Conservation (phyloP, 2,113 vertebrate genomes). For the Gorsachius goisagi region DNA sequence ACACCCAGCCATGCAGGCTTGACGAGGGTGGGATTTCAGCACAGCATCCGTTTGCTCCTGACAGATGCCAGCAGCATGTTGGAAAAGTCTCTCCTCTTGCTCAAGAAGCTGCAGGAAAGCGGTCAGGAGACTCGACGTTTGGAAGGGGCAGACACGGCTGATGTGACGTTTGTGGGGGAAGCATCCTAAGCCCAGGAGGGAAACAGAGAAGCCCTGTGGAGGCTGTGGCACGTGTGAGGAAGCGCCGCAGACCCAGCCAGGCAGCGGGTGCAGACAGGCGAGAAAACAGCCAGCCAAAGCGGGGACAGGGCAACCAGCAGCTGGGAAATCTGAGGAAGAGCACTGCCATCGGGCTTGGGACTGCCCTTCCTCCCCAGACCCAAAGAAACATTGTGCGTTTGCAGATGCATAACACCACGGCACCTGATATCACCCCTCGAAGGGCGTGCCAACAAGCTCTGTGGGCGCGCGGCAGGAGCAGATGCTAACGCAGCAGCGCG, state of each 20-base stretch:
- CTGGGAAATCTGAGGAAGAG: not conserved
- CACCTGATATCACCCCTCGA: accelerated
- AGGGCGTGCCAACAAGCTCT: accelerated
- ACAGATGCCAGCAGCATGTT: not conserved
- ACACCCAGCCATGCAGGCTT: accelerated
- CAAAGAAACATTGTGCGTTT: accelerated
- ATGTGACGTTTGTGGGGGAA: not conserved
- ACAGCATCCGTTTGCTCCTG: not conserved
- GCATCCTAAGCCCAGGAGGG: not conserved
- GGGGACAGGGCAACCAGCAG: not conserved
- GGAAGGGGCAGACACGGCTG: not conserved
- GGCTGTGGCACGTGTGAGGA: accelerated
- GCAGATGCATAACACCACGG: accelerated
- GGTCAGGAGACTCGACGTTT: not conserved
- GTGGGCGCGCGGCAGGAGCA: not conserved
- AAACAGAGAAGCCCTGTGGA: not conserved
- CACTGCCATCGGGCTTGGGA: not conserved
- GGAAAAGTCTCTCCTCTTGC: not conserved
- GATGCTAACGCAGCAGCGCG: accelerated
- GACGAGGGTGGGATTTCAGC: not conserved
- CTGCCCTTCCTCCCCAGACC: not conserved
- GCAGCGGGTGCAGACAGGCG: accelerated
- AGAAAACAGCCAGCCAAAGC: not conserved
- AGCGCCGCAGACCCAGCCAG: accelerated
- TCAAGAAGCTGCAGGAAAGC: not conserved